phyloP scores from a whole-genome alignment of 2,888 invertebrate genomes.

The Allacma fusca region DNA sequence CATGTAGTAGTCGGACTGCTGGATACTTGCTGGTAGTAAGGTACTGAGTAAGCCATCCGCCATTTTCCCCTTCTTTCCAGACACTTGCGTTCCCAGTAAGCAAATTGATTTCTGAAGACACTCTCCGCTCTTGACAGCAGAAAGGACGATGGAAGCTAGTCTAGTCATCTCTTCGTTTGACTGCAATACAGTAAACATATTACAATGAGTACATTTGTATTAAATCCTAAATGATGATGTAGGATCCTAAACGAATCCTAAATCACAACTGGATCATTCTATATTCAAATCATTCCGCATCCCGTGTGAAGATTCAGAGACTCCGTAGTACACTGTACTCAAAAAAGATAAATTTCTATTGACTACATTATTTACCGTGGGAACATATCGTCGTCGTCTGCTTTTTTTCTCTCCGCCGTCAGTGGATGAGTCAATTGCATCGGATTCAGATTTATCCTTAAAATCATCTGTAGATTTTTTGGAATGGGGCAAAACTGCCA shows the following conservation, averaged over 20 bases:
- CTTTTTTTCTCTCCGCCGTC: background rate
- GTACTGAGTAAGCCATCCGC: slow-evolving; percentile 53
- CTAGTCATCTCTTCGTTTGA: slow-evolving; percentile 51
- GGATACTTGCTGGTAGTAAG: slow-evolving; percentile 54
- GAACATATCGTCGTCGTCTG: too few relatives aligned
- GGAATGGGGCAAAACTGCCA: background rate
- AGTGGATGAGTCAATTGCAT: background rate
- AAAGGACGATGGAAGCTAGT: slow-evolving; percentile 57
- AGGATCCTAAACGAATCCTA: too few relatives aligned
- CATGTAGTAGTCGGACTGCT: slow-evolving; percentile 55
- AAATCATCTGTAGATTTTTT: background rate
- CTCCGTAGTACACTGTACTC: too few relatives aligned
- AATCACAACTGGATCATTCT: too few relatives aligned
- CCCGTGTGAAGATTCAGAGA: too few relatives aligned
- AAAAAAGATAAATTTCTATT: too few relatives aligned
- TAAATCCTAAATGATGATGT: too few relatives aligned
- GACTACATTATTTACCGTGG: too few relatives aligned
- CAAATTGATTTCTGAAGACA: slow-evolving; percentile 60
- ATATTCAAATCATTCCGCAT: too few relatives aligned
- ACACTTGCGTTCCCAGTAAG: slow-evolving; percentile 55
- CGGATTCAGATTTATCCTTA: background rate
- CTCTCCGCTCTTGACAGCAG: slow-evolving; percentile 58
- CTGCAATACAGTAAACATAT: too few relatives aligned
- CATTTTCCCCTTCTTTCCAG: slow-evolving; percentile 40
- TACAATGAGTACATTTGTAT: too few relatives aligned